Evolutionary conservation across 2,888 invertebrate species (phyloP), one percentile per base, ranked within the genome.

Genomic region (Cordilura impudica): DNA sequence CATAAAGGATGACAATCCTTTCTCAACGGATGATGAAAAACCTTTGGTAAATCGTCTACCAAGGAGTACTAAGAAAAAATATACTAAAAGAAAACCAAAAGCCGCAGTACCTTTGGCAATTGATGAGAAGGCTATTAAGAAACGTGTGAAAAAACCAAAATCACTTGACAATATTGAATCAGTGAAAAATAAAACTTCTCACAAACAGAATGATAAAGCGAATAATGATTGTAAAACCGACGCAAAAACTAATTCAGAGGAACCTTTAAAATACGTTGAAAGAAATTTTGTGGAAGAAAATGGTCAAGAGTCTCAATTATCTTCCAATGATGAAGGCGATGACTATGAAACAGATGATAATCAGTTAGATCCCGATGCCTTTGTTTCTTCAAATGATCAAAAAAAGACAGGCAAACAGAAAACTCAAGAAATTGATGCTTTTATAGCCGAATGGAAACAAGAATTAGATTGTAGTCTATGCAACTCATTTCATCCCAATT

Each of bases 381-480:
- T 69, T 39, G 69, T 75, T 16, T 69, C 67, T 7, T 69, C 74
- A n/a, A 75, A 63, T 43, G 73, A 80, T 16, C 54, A 69, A 45
- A 49, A 39, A 6, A 73, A 56, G 18, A 61, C 58, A 14, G 63
- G 53, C 18, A 76, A 70, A 29, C 53, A 61, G 19, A 81, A 80
- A 71, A 79, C 78, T 19, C 58, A 78, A 16, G 76, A 83, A 78
- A 83, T 60, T 14, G 78, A 78, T 71, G 54, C 19, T 21, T 66
- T 78, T 43, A 78, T 78, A 19, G 78, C 78, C 2, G 53, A 74
- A 65, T 83, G 82, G 75, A 83, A 82, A 35, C 77, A 76, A 26
- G 49, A 78, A 14, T 53, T 85, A 18, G 72, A 79, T 5, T 85
- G 85, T 53, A 76, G 75, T 6, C 43, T 83, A 4, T 85, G 85